Evolutionary conservation across 2,888 invertebrate species (phyloP), one percentile per base, ranked within the genome.

Genomic region (Pyrrhia umbra): DNA sequence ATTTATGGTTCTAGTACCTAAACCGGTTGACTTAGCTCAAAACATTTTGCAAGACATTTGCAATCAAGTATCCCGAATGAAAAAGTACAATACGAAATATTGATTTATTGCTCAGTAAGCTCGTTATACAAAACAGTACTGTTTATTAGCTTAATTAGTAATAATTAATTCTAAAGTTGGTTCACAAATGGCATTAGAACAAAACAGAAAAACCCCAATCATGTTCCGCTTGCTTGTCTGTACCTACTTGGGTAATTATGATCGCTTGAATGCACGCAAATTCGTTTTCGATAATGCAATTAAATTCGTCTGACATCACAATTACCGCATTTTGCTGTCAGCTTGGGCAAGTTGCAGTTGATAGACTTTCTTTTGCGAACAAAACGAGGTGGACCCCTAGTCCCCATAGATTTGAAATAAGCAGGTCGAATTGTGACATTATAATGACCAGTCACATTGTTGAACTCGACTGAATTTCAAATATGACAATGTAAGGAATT

Each of bases 201-300:
- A 49, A 58, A 58, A 55, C 34, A 69, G 25, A 68, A 72, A 72
- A 62, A 66, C 46, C 15, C 21, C 21, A 46, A 30, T 27, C 13
- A 6, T 58, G 57, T 69, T 75, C 52, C 62, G 49, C 59, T 68
- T 74, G 56, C 65, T 75, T 69, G 60, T 66, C 45, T 59, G 49
- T 50, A 45, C 54, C 50, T 42, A 20, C 42, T 50, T 30, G 58
- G 63, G 51, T 63, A 68, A 77, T 77, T 77, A 75, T 73, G 46
- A 72, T 37, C 80, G 80, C 64, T 77, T 56, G 56, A 76, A 55
- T 74, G 72, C 68, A 60, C 68, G 42, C 80, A 63, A 81, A 75
- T 71, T 76, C 63, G 72, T 77, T 82, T 77, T 71, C 78, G 49
- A 78, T 76, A 79, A 54, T 70, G 76, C 79, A 78, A 81, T 82